Conservation (phyloP, 2,888 invertebrate genomes). For the Papilio demoleus region DNA sequence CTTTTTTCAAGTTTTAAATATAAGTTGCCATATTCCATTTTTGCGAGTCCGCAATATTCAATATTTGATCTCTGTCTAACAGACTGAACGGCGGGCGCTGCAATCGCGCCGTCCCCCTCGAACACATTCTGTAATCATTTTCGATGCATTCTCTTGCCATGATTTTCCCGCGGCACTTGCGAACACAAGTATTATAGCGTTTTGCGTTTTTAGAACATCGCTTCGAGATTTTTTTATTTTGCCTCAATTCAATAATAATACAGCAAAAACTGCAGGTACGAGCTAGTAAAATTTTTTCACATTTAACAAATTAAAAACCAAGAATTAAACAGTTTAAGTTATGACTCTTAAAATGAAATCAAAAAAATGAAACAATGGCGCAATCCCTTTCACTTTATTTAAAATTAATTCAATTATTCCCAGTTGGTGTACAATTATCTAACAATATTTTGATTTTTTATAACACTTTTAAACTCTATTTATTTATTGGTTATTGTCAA, state of each 20-base stretch:
- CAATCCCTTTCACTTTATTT: slow-evolving; percentile 23
- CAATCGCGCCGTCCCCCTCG: slow-evolving; percentile 75
- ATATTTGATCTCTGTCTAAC: slow-evolving; percentile 84
- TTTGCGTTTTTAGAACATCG: slow-evolving; percentile 57
- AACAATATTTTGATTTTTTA: slow-evolving; percentile 37
- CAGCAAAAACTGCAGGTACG: no score
- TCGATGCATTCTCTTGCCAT: slow-evolving; percentile 81
- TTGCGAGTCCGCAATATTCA: slow-evolving; percentile 67
- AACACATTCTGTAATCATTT: slow-evolving; percentile 81
- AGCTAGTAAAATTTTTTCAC: no score
- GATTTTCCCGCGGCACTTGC: slow-evolving; percentile 78
- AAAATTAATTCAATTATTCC: slow-evolving; percentile 11
- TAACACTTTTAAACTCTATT: slow-evolving; percentile 16
- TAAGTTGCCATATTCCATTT: slow-evolving; percentile 61
- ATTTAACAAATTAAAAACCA: not conserved
- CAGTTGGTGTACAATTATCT: slow-evolving; percentile 23
- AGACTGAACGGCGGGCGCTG: slow-evolving; percentile 75
- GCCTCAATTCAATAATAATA: slow-evolving; percentile 3
- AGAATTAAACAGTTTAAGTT: not conserved
- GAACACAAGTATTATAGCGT: slow-evolving; percentile 62
- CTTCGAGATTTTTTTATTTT: slow-evolving; percentile 44
- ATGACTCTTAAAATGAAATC: not conserved
- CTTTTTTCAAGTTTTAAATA: slow-evolving; percentile 57
- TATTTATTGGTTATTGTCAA: slow-evolving; percentile 24
- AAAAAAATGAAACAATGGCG: slow-evolving; percentile 3